A percentile compares a stretch with the other conserved stretches of the same genome.
Conservation (phyloP, 2,113 vertebrate species). For the Chiloscyllium plagiosum region DNA sequence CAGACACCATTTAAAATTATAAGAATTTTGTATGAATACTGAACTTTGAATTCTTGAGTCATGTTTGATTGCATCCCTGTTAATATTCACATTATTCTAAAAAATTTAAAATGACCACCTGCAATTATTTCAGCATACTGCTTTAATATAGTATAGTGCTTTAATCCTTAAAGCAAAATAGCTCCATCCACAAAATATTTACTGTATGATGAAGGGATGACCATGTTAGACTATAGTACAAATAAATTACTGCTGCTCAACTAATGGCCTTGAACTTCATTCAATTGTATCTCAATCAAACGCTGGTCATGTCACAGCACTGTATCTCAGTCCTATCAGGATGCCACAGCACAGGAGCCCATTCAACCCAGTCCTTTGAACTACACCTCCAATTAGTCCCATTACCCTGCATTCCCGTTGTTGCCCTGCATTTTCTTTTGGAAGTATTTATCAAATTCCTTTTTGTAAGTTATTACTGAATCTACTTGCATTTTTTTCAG, state of each 20-base stretch:
- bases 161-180: background rate
- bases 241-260: background rate
- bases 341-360: background rate
- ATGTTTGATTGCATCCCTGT: background rate
- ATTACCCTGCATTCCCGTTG: background rate
- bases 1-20: background rate
- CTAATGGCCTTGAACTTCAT: background rate
- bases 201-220: background rate
- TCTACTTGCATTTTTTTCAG: background rate
- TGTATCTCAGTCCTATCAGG: background rate
- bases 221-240: background rate
- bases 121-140: background rate
- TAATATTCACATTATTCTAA: background rate
- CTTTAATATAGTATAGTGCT: background rate
- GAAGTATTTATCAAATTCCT: background rate
- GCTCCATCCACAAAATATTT: background rate
- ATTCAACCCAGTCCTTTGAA: background rate
- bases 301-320: background rate
- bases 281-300: background rate
- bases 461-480: background rate
- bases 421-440: background rate
- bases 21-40: background rate
- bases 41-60: background rate
- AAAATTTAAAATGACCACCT: background rate
- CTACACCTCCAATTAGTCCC: background rate